Evolutionary conservation across 92 coral and sea anemone species (phyloP), one percentile per base, ranked within the genome.

Genomic region (Zoanthus sansibaricus): DNA sequence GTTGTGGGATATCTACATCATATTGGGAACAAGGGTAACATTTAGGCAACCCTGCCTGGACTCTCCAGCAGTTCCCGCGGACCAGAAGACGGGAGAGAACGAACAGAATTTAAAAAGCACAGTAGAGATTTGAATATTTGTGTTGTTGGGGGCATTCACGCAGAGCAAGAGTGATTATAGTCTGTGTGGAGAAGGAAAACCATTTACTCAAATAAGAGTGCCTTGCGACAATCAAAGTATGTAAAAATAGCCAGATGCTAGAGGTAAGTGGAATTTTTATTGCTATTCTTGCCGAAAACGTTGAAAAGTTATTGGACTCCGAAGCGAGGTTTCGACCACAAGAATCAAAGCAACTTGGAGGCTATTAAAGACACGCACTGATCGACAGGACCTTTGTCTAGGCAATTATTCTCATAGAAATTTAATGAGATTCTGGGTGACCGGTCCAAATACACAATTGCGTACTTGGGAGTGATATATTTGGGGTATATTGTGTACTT

Each of bases 1-100:
- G 75, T 71, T 71, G 16, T 71, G 1, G 75, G 75, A 71, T 25
- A 3, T 71, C 75, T 71, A 32, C 7, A 71, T 31, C 75, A 71
- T 8, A 1, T 71, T 0, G 75, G 75, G 51, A 71, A 71, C 75
- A 71, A 71, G 75, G 75, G 31, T 33, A 30, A 9, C 11, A 49
- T 5, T 49, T 49, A 1, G 55, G 55, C 55, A 9, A 49, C 55
- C 55, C 55, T 11, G 55, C 55, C 55, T 1, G 12, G 55, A 49
- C 12, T 49, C 55, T 11, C 55, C 0, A 49, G 55, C 55, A 7
- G 12, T 6, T 49, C 55, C 55, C 12, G 7, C 42, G 2, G 2
- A 37, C 42, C 42, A 37, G 42, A 37, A 37, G 42, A 37, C 2
- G 55, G 55, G 55, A 49, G 55, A 49, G 7, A 49, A 49, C 12